Conservation (phyloP, 2,797 vertebrate species). For the Naso thynnoides region DNA sequence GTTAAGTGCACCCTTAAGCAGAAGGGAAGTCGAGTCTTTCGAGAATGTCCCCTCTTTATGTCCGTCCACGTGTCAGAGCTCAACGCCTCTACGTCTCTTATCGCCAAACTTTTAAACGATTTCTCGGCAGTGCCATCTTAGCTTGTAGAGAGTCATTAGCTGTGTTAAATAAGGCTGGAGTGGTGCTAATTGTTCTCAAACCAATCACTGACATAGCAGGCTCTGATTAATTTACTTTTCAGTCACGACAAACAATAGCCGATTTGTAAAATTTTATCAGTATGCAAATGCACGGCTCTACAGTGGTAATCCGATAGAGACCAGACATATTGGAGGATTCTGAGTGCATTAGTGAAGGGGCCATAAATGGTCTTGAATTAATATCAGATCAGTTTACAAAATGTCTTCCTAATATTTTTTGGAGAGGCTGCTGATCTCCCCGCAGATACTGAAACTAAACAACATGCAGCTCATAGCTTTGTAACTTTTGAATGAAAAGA, state of each 20-base stretch:
- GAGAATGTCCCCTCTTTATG: conserved; percentile 5
- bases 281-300: conserved; percentile 23
- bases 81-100: conserved; percentile 21
- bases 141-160: conserved; percentile 53
- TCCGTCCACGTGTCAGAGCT: conserved; percentile 11
- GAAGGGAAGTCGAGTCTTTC: conserved; percentile 2
- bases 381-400: conserved; percentile 23
- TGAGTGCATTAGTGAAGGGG: neutral
- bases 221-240: conserved; percentile 46
- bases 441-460: neutral
- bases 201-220: conserved; percentile 49
- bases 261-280: conserved; percentile 53
- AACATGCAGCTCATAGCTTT: neutral
- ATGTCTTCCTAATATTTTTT: neutral
- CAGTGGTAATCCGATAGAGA: conserved; percentile 10
- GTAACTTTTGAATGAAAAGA: neutral
- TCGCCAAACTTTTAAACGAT: conserved; percentile 44
- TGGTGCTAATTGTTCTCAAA: conserved; percentile 59
- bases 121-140: conserved; percentile 9
- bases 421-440: neutral
- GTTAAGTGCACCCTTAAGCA: neutral
- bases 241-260: conserved; percentile 46
- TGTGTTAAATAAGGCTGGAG: conserved; percentile 45
- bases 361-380: neutral
- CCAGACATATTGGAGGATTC: conserved; percentile 4